phyloP scores from a whole-genome alignment of 2,888 invertebrate genomes.

The Nezara viridula region DNA sequence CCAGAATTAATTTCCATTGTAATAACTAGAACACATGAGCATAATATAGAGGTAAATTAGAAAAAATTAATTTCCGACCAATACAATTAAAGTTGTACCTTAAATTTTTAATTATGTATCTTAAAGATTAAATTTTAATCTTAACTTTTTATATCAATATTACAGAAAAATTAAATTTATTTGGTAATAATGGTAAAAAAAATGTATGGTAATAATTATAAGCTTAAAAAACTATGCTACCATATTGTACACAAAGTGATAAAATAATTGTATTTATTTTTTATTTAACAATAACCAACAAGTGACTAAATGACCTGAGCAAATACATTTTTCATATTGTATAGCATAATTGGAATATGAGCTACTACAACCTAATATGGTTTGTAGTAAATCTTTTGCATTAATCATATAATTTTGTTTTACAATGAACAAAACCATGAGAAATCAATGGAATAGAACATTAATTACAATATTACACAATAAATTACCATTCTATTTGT shows the following conservation, averaged over 20 bases:
- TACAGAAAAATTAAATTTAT: background rate
- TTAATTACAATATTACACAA: background rate
- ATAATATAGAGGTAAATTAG: background rate
- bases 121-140: background rate
- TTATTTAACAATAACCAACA: background rate
- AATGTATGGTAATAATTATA: background rate
- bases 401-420: background rate
- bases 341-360: background rate
- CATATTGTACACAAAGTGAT: background rate
- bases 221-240: background rate
- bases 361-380: background rate
- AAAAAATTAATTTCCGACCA: background rate
- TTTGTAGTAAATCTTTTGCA: background rate
- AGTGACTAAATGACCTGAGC: background rate
- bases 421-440: background rate
- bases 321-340: background rate
- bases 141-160: background rate
- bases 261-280: background rate
- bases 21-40: background rate
- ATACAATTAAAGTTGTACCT: background rate
- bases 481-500: background rate
- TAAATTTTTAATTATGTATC: background rate
- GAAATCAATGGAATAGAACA: background rate
- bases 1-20: background rate
- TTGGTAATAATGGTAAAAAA: background rate